Evolutionary conservation across 2,113 vertebrate species (phyloP), one percentile per base, ranked within the genome.

Genomic region (Pterocles orientalis): DNA sequence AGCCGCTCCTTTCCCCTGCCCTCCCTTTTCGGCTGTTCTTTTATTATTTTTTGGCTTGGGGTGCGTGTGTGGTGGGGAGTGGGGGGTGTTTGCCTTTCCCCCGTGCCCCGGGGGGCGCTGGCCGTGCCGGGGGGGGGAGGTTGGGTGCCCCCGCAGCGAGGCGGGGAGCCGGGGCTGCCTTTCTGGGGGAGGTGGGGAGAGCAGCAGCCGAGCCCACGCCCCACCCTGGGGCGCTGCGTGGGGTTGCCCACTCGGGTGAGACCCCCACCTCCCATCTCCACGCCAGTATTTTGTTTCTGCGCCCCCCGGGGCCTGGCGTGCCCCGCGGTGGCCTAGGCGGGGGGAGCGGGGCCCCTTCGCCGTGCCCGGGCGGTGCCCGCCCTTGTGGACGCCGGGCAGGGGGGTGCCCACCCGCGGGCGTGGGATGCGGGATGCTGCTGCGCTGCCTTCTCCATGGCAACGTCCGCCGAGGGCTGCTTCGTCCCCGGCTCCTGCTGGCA

Each of bases 361-460:
- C 21, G 61, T 75, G 54, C 66, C 75, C 83, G 83, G 93, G 95
- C 66, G 88, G 88, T 71, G 81, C 76, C 83, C 70, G 36, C 33
- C 71, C 56, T 34, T 10, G 33, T 13, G 84, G 93, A 20, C 71
- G 61, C 68, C 53, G 93, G 53, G 77, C 81, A 48, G 60, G 86
- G 92, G 95, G 83, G 36, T 53, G 87, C 92, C 94, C 92, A 91
- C 66, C 86, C 86, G 79, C 89, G 91, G 92, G 61, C 73, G 61
- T 82, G 95, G 94, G 92, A 76, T 94, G 80, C 71, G 87, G 90
- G 95, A 93, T 86, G 92, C 95, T 86, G 80, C 90, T 29, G 90
- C 58, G 36, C 88, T 66, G 91, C 88, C 31, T 96, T 96, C 92
- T 82, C 96, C 92, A 94, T 96, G 88, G 94, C 92, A 93, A 96